Percentiles rank a stretch among this genome's conserved stretches.
phyloP scores from a whole-genome alignment of 1,140 invertebrate species.

The Saxidomus purpurata region DNA sequence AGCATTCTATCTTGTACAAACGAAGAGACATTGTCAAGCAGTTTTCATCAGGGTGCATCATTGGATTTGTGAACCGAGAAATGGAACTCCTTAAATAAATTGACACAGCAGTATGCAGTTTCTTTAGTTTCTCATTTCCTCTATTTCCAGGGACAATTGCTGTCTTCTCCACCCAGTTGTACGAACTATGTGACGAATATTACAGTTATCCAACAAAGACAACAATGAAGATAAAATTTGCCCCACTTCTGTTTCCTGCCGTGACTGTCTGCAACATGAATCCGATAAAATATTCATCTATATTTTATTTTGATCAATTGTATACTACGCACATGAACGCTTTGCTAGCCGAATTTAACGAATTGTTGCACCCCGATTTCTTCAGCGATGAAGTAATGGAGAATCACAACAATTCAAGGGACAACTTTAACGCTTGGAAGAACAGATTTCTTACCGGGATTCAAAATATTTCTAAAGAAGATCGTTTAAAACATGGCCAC shows the following conservation, averaged over 20 bases:
- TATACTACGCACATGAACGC: no score
- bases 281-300: background rate
- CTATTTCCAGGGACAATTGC: background rate
- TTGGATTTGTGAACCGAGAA: background rate
- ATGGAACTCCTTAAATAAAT: no score
- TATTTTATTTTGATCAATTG: background rate
- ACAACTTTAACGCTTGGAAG: constrained; percentile 1
- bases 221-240: background rate
- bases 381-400: background rate
- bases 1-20: no score
- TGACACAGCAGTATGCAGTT: background rate
- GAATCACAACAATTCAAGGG: background rate
- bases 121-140: background rate
- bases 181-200: background rate
- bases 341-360: no score
- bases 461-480: background rate
- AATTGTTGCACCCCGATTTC: background rate
- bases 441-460: background rate
- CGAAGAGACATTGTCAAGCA: no score
- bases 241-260: background rate
- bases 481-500: background rate
- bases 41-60: background rate
- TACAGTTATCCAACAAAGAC: constrained; percentile 35
- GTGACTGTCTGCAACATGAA: constrained; percentile 53
- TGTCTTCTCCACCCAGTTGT: background rate